These are phyloP conservation scores for Galemys pyrenaicus DNA, from an alignment of 2,113 vertebrate species.

Conservation along the genomic window DNA sequence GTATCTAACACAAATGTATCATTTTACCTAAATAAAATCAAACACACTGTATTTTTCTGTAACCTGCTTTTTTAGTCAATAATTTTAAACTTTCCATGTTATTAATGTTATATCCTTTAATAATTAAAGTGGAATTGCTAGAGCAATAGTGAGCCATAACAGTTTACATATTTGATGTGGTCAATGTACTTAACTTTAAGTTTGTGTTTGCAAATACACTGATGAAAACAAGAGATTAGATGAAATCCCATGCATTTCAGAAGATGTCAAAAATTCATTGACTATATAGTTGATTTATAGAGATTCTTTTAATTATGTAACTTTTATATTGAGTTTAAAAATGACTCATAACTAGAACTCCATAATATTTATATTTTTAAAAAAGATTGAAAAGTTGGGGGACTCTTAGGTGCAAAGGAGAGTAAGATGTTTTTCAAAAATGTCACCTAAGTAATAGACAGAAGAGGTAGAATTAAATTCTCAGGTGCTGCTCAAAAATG, in stretches of 20 bases:
- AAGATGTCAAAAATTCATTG: background rate
- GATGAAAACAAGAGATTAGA: background rate
- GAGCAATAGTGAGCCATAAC: background rate
- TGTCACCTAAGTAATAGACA: slow-evolving; percentile 2
- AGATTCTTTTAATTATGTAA: background rate
- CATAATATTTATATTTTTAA: background rate
- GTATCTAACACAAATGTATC: background rate
- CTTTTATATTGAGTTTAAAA: slow-evolving; percentile 19
- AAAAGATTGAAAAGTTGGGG: background rate
- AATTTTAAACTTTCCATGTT: background rate
- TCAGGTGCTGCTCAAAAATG: slow-evolving; percentile 8
- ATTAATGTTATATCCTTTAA: background rate
- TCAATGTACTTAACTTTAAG: background rate
- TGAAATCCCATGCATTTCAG: background rate
- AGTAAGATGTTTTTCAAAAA: background rate
- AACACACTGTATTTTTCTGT: background rate
- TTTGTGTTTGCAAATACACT: background rate
- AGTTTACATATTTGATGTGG: background rate
- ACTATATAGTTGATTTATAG: background rate
- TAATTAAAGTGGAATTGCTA: background rate
- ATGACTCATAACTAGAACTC: background rate
- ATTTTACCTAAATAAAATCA: background rate
- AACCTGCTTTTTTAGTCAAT: background rate
- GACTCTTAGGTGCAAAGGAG: background rate
- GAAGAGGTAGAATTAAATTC: background rate